These are phyloP conservation scores for Ochlodes sylvanus DNA, from an alignment of 2,888 invertebrate species.

Conservation along the genomic window DNA sequence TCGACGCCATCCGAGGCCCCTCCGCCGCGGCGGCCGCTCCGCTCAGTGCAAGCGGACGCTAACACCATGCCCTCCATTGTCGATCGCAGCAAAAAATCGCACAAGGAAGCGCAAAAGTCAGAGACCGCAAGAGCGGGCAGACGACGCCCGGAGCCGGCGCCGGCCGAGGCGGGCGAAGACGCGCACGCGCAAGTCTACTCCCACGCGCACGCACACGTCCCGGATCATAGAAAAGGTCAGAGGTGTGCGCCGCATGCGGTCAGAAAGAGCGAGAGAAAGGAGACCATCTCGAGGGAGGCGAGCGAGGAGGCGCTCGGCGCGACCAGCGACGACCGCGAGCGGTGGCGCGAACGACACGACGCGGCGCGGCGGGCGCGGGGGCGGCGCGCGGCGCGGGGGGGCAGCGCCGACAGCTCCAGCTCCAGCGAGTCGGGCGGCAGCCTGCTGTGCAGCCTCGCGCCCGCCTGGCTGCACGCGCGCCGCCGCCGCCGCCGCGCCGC, in stretches of 20 bases:
- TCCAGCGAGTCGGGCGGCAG: constrained; percentile 68
- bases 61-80: constrained; percentile 27
- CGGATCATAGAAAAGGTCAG: constrained; percentile 39
- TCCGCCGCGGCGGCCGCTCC: constrained; percentile 36
- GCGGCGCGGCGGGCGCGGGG: constrained; percentile 35
- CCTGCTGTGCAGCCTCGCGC: constrained; percentile 69
- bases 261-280: constrained; percentile 36
- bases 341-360: constrained; percentile 25
- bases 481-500: constrained; percentile 58
- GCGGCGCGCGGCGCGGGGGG: constrained; percentile 51
- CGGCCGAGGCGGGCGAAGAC: constrained; percentile 14
- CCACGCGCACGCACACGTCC: constrained; percentile 11
- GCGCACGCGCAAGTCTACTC: constrained; percentile 15
- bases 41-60: constrained; percentile 28
- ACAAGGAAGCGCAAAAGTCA: constrained; percentile 33
- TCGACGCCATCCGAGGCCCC: constrained; percentile 47
- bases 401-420: constrained; percentile 61
- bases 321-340: constrained; percentile 24
- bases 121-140: constrained; percentile 17
- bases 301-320: constrained; percentile 33
- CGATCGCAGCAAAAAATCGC: constrained; percentile 18
- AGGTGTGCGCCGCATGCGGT: constrained; percentile 27
- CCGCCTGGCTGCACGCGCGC: constrained; percentile 67
- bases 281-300: constrained; percentile 24
- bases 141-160: constrained; percentile 15